Percentiles rank a stretch among this genome's conserved stretches.
Evolutionary conservation across 2,797 vertebrate species (phyloP).

Genomic region (Danio kyathit): DNA sequence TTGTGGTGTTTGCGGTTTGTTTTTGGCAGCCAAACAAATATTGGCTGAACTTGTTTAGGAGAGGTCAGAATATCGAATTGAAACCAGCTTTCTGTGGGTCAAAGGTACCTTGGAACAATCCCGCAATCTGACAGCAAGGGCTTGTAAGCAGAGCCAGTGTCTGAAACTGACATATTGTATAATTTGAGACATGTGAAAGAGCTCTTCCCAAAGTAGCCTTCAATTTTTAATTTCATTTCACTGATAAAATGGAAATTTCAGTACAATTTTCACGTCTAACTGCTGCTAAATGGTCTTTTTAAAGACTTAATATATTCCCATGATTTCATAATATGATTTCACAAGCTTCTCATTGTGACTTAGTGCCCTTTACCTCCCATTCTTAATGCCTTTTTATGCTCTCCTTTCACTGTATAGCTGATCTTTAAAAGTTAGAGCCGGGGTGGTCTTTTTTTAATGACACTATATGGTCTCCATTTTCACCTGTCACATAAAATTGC

Average conservation of each 20-base stretch:
- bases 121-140: not conserved
- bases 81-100: constrained; percentile 11
- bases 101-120: constrained; percentile 9
- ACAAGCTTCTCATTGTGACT: constrained; percentile 14
- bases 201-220: not conserved
- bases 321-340: constrained; percentile 16
- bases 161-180: not conserved
- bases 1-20: constrained; percentile 4
- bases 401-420: constrained; percentile 1
- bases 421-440: constrained; percentile 2
- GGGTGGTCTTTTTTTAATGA: not conserved
- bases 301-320: constrained; percentile 9
- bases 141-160: not conserved
- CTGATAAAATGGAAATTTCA: not conserved
- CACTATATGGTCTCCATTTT: constrained; percentile 5
- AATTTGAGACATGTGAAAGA: not conserved
- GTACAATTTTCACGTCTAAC: not conserved
- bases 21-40: not conserved
- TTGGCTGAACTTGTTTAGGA: constrained; percentile 13
- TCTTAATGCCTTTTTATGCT: constrained; percentile 1
- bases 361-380: not conserved
- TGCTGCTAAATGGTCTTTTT: constrained; percentile 6
- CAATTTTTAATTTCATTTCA: not conserved
- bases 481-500: not conserved
- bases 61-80: constrained; percentile 9